These are phyloP conservation scores for Stigmatopora nigra DNA, from an alignment of 2,113 vertebrate genomes.

Conservation along the genomic window DNA sequence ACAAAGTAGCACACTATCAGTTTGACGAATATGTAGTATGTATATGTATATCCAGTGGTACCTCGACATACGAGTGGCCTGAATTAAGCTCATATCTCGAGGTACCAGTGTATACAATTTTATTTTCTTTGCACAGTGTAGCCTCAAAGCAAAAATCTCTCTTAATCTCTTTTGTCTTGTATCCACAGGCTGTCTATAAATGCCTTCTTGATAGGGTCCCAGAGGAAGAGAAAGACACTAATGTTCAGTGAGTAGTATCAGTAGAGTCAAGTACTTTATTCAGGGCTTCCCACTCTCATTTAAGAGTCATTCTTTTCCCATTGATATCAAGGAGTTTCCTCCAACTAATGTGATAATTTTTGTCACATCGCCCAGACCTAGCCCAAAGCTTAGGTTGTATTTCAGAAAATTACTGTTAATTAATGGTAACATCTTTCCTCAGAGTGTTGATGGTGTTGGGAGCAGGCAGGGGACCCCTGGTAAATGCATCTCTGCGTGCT, in stretches of 20 bases:
- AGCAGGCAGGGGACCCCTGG: conserved; percentile 83
- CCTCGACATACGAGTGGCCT: no score
- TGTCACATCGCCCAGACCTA: no score
- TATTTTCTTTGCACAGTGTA: neutral
- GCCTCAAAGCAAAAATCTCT: neutral
- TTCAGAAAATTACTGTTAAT: no score
- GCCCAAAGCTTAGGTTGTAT: no score
- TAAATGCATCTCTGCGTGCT: conserved; percentile 82
- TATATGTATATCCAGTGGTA: no score
- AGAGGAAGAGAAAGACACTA: conserved; percentile 83
- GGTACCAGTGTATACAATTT: no score
- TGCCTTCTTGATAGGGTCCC: conserved; percentile 86
- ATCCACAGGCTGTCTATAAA: conserved; percentile 80
- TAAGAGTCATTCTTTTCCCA: no score
- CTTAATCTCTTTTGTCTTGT: conserved; percentile 1
- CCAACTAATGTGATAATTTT: no score
- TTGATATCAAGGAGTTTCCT: no score
- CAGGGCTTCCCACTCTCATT: neutral
- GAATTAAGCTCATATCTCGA: no score
- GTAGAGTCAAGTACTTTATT: neutral
- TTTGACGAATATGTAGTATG: no score
- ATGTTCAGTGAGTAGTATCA: conserved; percentile 76
- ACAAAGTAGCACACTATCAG: no score
- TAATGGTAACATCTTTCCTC: neutral
- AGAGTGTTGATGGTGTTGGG: conserved; percentile 90